A percentile compares a stretch with the other conserved stretches of the same genome.
Evolutionary conservation across 2,797 vertebrate species (phyloP).

Genomic region (Anguilla obscura): DNA sequence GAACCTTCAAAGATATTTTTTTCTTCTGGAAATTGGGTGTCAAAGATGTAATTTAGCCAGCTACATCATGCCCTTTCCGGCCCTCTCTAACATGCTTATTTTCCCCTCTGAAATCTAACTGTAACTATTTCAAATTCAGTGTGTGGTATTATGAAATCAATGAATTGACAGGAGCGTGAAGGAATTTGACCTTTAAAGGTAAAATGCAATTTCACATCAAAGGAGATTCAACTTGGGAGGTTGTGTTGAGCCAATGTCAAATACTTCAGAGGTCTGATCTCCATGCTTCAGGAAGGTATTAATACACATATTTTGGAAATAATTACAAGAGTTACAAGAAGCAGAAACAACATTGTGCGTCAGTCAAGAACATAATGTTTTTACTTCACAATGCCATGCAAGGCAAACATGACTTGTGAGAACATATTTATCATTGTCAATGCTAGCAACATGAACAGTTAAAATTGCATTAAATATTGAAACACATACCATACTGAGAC

Average conservation of each 20-base stretch:
- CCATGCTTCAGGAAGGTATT: neutral
- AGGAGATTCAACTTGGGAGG: neutral
- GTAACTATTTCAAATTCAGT: neutral
- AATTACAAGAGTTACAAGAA: neutral
- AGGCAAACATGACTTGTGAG: no score
- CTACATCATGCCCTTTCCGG: neutral
- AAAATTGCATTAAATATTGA: no score
- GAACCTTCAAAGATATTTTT: no score
- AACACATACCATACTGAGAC: no score
- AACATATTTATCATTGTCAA: no score
- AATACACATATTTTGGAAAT: neutral
- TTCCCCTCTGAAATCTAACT: neutral
- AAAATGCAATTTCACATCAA: neutral
- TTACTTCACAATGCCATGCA: no score
- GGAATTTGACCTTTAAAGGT: neutral
- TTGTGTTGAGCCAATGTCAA: neutral
- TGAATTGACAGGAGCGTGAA: neutral
- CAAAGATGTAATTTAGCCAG: no score
- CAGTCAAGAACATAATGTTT: neutral
- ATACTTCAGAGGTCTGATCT: neutral
- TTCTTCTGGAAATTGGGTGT: no score
- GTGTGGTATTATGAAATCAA: neutral
- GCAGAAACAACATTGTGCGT: no score
- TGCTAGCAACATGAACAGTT: no score
- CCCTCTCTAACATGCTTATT: neutral